Conservation (phyloP, 2,113 vertebrate species). For the Tor tambroides region DNA sequence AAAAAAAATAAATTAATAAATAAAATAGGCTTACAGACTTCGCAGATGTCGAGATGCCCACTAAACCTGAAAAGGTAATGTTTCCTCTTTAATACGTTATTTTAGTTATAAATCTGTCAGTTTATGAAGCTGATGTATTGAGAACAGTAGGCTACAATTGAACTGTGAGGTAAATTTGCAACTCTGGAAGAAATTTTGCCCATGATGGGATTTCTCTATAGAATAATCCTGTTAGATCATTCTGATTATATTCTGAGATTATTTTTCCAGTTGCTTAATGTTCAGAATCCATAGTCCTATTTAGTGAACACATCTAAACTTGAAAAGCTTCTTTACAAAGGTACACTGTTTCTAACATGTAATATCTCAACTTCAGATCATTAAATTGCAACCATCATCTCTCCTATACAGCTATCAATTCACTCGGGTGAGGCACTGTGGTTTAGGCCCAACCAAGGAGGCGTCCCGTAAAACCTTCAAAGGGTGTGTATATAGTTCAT, state of each 20-base stretch:
- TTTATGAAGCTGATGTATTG: not conserved
- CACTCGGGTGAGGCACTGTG: not conserved
- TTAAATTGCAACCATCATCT: slow-evolving; percentile 26
- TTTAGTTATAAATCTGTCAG: not conserved
- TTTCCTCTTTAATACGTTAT: not conserved
- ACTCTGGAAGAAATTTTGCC: not conserved
- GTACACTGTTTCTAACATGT: not conserved
- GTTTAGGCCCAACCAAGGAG: not conserved
- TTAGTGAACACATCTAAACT: not conserved
- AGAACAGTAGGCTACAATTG: too few relatives aligned
- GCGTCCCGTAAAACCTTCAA: not conserved
- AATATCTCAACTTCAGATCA: slow-evolving; percentile 10
- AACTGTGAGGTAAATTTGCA: too few relatives aligned
- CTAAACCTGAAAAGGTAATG: not conserved
- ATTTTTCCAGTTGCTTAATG: not conserved
- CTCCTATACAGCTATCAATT: slow-evolving; percentile 4
- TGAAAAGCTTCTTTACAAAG: slow-evolving; percentile 1
- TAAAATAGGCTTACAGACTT: not conserved
- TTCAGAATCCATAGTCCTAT: not conserved
- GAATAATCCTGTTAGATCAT: not conserved
- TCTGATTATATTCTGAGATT: not conserved
- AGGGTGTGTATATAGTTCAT: slow-evolving; percentile 6
- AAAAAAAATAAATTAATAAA: too few relatives aligned
- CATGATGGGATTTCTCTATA: not conserved
- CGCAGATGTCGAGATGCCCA: not conserved